Evolutionary conservation across 2,888 invertebrate species (phyloP).

Genomic region (Yponomeuta malinellus): DNA sequence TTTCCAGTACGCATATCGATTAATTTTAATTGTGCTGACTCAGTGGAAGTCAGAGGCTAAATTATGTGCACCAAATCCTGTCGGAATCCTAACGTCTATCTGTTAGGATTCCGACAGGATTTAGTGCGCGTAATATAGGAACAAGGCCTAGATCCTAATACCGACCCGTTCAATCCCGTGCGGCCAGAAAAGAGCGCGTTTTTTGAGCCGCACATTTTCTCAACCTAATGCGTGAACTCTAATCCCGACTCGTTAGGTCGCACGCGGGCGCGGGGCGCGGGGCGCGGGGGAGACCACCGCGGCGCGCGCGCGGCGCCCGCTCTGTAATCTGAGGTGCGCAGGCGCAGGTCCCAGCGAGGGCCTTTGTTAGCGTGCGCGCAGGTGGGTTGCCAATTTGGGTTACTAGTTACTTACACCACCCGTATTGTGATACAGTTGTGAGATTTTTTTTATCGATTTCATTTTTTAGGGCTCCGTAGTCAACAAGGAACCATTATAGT

Average conservation of each 20-base stretch:
- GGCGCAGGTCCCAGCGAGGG: conserved; percentile 29
- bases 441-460: too few species aligned
- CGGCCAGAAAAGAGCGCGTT: not conserved
- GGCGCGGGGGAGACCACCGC: conserved; percentile 47
- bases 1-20: too few species aligned
- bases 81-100: too few species aligned
- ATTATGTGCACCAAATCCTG: too few species aligned
- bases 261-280: conserved; percentile 18
- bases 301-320: conserved; percentile 49
- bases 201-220: not conserved
- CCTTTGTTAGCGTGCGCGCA: conserved; percentile 26
- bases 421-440: too few species aligned
- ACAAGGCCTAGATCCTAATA: not conserved
- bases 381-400: not conserved
- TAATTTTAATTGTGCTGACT: too few species aligned
- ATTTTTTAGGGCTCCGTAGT: too few species aligned
- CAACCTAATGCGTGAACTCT: not conserved
- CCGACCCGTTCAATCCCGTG: not conserved
- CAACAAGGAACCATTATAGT: too few species aligned
- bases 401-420: too few species aligned
- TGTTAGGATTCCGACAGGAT: too few species aligned
- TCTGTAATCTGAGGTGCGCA: conserved; percentile 60
- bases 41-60: too few species aligned
- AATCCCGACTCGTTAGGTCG: conserved; percentile 34
- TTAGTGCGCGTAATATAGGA: too few species aligned